phyloP scores from a whole-genome alignment of 2,888 invertebrate genomes.

The Aquatica leii region DNA sequence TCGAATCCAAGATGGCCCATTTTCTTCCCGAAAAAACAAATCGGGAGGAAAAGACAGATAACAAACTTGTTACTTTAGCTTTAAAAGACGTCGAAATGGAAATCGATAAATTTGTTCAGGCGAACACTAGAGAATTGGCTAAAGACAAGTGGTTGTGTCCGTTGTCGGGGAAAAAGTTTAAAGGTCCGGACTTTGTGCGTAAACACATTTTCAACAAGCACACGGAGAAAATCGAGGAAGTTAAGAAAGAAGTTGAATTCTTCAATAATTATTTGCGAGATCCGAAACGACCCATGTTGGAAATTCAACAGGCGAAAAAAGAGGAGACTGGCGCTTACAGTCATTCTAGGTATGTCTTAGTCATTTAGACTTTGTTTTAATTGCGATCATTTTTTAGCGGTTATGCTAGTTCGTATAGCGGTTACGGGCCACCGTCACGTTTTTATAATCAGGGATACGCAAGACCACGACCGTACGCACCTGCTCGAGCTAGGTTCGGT shows the following conservation, averaged over 20 bases:
- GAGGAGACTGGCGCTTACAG: conserved; percentile 61
- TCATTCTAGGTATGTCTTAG: conserved; percentile 50
- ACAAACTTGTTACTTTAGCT: conserved; percentile 55
- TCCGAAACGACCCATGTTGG: conserved; percentile 91
- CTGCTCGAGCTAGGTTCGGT: conserved; percentile 53
- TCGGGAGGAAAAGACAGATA: conserved; percentile 70
- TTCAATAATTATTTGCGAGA: conserved; percentile 97
- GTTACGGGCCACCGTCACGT: conserved; percentile 61
- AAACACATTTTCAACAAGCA: conserved; percentile 99
- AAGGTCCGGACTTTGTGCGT: conserved; percentile 96
- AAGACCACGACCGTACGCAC: conserved; percentile 31
- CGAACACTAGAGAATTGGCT: conserved; percentile 95
- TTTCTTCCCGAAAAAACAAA: conserved; percentile 83
- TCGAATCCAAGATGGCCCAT: conserved; percentile 91
- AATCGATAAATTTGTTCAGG: conserved; percentile 93
- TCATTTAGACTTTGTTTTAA: no score
- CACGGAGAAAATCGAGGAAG: conserved; percentile 95
- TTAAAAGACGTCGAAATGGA: conserved; percentile 69
- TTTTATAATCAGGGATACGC: conserved; percentile 63
- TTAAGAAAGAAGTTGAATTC: conserved; percentile 95
- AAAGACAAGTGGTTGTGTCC: conserved; percentile 99
- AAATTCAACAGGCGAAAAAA: conserved; percentile 75
- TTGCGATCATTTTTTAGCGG: no score
- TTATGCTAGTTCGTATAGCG: conserved; percentile 55
- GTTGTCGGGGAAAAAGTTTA: conserved; percentile 98